Conservation (phyloP, 2,888 invertebrate species). For the Meta bourneti region DNA sequence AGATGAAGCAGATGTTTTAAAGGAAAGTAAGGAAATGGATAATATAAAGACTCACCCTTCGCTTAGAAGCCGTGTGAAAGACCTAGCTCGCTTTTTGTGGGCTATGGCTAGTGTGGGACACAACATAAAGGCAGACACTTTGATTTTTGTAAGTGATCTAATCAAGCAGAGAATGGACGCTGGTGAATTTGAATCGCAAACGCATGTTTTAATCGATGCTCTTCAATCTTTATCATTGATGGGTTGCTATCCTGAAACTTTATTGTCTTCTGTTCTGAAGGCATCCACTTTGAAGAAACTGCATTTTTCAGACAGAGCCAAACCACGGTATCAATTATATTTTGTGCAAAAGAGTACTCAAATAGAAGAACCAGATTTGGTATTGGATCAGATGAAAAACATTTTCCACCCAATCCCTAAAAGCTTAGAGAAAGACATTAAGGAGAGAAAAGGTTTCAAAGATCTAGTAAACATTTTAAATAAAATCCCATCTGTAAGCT, state of each 20-base stretch:
- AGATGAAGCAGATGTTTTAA: conserved; percentile 21
- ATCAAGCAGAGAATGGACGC: conserved; percentile 19
- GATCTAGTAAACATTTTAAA: conserved; percentile 45
- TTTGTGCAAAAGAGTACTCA: conserved; percentile 54
- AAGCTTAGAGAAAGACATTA: conserved; percentile 58
- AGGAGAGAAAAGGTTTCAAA: conserved; percentile 53
- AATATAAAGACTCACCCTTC: conserved; percentile 48
- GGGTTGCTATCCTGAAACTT: conserved; percentile 46
- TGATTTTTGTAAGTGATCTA: conserved; percentile 20
- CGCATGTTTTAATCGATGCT: conserved; percentile 69
- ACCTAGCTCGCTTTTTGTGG: conserved; percentile 75
- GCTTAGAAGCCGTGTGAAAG: conserved; percentile 62
- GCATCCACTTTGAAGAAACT: conserved; percentile 66
- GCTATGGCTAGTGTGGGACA: conserved; percentile 64
- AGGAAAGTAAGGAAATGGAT: not conserved
- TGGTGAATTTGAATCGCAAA: conserved; percentile 60
- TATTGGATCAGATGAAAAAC: conserved; percentile 4
- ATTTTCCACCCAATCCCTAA: conserved; percentile 47
- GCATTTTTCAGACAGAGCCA: conserved; percentile 31
- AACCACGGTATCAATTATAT: conserved; percentile 72
- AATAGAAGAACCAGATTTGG: conserved; percentile 63
- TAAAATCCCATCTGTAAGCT: not conserved
- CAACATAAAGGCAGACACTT: conserved; percentile 5
- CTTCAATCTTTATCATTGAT: conserved; percentile 70
- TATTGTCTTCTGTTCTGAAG: conserved; percentile 74